Conservation (phyloP, 2,797 vertebrate species). For the Ciconia nigra region DNA sequence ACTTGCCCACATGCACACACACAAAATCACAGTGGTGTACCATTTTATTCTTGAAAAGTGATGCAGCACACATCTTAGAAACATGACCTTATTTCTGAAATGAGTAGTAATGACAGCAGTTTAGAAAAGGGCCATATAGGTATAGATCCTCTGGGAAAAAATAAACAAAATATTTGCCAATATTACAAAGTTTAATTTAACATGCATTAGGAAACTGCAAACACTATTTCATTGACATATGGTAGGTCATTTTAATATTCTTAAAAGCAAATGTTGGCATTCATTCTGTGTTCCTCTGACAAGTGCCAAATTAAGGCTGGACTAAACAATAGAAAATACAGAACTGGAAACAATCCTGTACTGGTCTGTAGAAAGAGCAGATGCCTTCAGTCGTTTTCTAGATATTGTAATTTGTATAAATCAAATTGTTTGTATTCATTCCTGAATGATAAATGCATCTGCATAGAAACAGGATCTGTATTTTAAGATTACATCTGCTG, state of each 20-base stretch:
- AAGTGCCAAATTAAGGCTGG: constrained; percentile 14
- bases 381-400: constrained; percentile 43
- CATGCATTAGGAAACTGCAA: not conserved
- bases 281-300: not conserved
- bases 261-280: constrained; percentile 16
- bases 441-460: constrained; percentile 45
- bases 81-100: not conserved
- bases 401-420: not conserved
- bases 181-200: not conserved
- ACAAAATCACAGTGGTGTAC: not conserved
- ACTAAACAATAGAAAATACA: constrained; percentile 23
- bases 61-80: not conserved
- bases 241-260: not conserved
- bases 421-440: constrained; percentile 30
- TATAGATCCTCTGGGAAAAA: not conserved
- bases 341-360: constrained; percentile 10
- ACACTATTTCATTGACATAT: not conserved
- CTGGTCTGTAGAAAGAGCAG: constrained; percentile 19
- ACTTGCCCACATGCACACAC: not conserved
- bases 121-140: not conserved
- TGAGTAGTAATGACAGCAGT: not conserved
- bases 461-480: constrained; percentile 32
- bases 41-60: not conserved
- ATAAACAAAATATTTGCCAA: not conserved
- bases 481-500: constrained; percentile 57